Percentiles rank a stretch among this genome's conserved stretches.
phyloP scores from a whole-genome alignment of 2,888 invertebrate genomes.

The Stramonita haemastoma region DNA sequence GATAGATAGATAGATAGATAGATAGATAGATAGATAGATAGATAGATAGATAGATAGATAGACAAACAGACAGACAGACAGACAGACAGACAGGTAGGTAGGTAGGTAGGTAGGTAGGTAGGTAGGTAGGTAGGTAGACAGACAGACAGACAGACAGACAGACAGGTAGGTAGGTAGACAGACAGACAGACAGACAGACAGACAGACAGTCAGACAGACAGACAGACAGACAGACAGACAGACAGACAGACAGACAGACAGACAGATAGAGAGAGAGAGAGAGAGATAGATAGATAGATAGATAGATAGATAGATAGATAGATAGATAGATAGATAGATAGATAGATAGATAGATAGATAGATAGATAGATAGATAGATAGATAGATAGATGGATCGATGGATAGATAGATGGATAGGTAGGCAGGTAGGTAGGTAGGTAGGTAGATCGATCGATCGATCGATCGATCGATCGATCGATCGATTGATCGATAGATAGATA shows the following conservation, averaged over 20 bases:
- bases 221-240: not conserved
- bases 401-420: not conserved
- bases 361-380: not conserved
- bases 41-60: no score
- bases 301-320: not conserved
- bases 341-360: not conserved
- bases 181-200: not conserved
- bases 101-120: not conserved
- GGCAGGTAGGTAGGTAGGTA: not conserved
- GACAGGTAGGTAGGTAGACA: no score
- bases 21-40: no score
- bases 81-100: not conserved
- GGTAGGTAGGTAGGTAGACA: not conserved
- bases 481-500: not conserved
- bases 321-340: not conserved
- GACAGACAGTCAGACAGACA: not conserved
- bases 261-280: no score
- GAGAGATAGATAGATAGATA: not conserved
- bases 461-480: not conserved
- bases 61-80: not conserved
- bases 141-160: no score
- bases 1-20: no score
- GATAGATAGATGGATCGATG: not conserved
- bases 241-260: not conserved
- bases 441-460: not conserved